A percentile compares a stretch with the other conserved stretches of the same genome.
phyloP scores from a whole-genome alignment of 2,113 vertebrate genomes.

The Poeciliopsis prolifica region DNA sequence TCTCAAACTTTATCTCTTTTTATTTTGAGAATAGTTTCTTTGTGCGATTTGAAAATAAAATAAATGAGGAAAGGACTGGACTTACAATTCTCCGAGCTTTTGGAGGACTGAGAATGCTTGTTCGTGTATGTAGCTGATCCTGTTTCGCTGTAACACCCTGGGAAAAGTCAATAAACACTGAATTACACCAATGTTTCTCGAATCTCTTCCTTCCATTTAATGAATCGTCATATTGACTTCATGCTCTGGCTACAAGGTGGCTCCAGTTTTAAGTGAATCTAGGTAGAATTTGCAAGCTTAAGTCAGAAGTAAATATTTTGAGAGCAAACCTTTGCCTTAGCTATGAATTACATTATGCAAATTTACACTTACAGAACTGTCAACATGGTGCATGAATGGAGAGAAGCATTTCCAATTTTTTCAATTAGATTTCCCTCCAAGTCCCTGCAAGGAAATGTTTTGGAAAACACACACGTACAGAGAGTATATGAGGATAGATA shows the following conservation, averaged over 20 bases:
- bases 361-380: constrained; percentile 91
- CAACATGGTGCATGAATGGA: constrained; percentile 88
- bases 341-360: background rate
- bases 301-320: background rate
- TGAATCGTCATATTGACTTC: background rate
- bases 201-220: constrained; percentile 10
- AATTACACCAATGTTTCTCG: background rate
- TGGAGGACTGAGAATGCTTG: constrained; percentile 88
- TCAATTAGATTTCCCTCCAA: constrained; percentile 93
- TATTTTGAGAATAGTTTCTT: background rate
- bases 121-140: constrained; percentile 86
- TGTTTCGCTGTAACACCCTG: constrained; percentile 90
- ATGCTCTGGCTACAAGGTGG: background rate
- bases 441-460: constrained; percentile 79
- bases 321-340: constrained; percentile 5
- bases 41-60: background rate
- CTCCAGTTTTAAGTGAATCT: constrained; percentile 10
- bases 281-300: constrained; percentile 7
- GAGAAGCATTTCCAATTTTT: constrained; percentile 87
- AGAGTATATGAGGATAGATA: background rate
- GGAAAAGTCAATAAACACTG: constrained; percentile 39
- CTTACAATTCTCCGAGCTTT: constrained; percentile 93
- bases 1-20: background rate
- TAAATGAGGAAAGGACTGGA: constrained; percentile 41
- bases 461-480: constrained; percentile 18